These are phyloP conservation scores for Subanguina moxae DNA, from an alignment of 1,140 invertebrate genomes.

Conservation along the genomic window DNA sequence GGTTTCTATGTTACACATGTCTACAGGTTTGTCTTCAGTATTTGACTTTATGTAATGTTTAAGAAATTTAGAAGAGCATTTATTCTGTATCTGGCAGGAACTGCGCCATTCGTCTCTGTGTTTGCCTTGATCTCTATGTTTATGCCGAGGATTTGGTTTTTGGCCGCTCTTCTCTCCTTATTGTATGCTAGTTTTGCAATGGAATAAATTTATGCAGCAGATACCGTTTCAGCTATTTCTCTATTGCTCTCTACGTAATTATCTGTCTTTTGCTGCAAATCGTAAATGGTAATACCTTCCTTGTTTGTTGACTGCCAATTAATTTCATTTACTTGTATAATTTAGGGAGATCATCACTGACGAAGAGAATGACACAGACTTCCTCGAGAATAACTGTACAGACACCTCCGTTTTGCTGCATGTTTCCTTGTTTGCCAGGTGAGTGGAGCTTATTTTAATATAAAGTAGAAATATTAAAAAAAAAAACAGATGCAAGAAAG, in stretches of 20 bases:
- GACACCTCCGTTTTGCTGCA: conserved; percentile 54
- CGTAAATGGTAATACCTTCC: conserved; percentile 32
- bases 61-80: conserved; percentile 34
- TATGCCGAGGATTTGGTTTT: conserved; percentile 53
- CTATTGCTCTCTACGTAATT: conserved; percentile 49
- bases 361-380: conserved; percentile 46
- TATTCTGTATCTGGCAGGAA: conserved; percentile 48
- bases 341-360: conserved; percentile 37
- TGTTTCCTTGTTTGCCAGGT: conserved; percentile 52
- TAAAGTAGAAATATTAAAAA: too few relatives aligned
- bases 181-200: conserved; percentile 36
- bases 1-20: conserved; percentile 38
- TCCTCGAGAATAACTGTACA: conserved; percentile 37
- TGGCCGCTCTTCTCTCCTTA: conserved; percentile 50
- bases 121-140: conserved; percentile 47
- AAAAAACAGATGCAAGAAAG: too few relatives aligned
- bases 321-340: too few relatives aligned
- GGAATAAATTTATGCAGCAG: conserved; percentile 2
- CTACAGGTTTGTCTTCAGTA: background rate
- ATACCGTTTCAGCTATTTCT: conserved; percentile 37
- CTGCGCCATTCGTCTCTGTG: conserved; percentile 49
- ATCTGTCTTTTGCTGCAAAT: conserved; percentile 53
- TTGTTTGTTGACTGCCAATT: too few relatives aligned
- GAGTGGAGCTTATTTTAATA: too few relatives aligned
- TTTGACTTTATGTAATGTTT: too few relatives aligned